Evolutionary conservation across 1,140 invertebrate genomes (phyloP).

Genomic region (Leptinotarsa lineolata): DNA sequence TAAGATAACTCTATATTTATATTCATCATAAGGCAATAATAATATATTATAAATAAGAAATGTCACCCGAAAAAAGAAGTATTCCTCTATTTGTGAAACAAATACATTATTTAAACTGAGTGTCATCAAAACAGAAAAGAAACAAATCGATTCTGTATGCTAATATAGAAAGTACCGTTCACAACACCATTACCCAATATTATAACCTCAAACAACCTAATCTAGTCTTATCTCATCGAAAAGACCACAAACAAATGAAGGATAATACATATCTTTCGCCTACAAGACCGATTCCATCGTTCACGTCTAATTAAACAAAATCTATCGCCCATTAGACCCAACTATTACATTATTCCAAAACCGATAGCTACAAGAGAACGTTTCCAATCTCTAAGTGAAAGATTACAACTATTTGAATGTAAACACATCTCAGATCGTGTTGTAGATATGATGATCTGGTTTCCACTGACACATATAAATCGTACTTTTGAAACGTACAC

Average conservation of each 20-base stretch:
- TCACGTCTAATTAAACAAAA: slow-evolving; percentile 20
- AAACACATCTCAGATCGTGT: slow-evolving; percentile 21
- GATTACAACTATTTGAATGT: slow-evolving; percentile 26
- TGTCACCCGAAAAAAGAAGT: too few relatives aligned
- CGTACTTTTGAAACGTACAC: slow-evolving; percentile 14
- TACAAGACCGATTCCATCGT: neutral
- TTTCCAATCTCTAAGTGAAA: slow-evolving; percentile 21
- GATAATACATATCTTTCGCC: neutral
- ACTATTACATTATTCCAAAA: slow-evolving; percentile 18
- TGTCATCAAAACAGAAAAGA: neutral
- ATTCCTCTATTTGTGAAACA: too few relatives aligned
- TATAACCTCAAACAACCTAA: slow-evolving; percentile 1
- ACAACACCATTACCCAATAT: neutral
- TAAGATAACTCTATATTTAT: too few relatives aligned
- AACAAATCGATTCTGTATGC: neutral
- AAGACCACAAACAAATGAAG: neutral
- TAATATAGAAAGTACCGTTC: neutral
- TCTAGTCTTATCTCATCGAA: neutral
- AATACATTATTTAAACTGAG: too few relatives aligned
- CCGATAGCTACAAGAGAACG: slow-evolving; percentile 3
- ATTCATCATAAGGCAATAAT: too few relatives aligned
- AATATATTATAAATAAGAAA: too few relatives aligned
- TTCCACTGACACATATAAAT: slow-evolving; percentile 24
- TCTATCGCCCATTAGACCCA: slow-evolving; percentile 18
- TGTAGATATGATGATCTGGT: slow-evolving; percentile 21